Evolutionary conservation across 2,888 invertebrate species (phyloP), one percentile per base, ranked within the genome.

Genomic region (Chrysotoxum bicinctum): DNA sequence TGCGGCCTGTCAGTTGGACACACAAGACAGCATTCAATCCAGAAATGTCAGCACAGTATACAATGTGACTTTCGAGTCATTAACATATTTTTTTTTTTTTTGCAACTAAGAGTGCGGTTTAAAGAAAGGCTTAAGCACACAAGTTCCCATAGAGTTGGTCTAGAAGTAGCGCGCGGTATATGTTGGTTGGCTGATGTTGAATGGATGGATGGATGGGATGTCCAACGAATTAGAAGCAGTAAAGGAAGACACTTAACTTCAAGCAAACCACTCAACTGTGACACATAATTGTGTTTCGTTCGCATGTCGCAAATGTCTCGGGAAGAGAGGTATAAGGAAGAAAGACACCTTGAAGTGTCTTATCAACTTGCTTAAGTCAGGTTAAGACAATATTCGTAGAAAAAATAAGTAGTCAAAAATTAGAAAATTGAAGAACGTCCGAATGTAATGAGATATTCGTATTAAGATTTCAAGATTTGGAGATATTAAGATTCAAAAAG

Each of bases 211-310:
- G 35, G 40, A 40, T 62, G 52, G n/a, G 35, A 70, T 74, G 81
- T 45, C 66, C 79, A 50, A 45, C 58, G 72, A 81, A 73, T 85
- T 80, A 81, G 75, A 72, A 75, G 58, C 76, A 75, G 60, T 66
- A 73, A 45, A 52, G 23, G 45, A 68, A 81, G 84, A 85, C 72
- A 72, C 84, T 80, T 68, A 80, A 80, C 72, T 85, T 45, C 45
- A 50, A 66, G 74, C 75, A 84, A 66, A 60, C 73, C 73, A 73
- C 81, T 76, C 72, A 69, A 81, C 76, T 85, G 76, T 73, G 85
- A 85, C 85, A 85, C 68, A 85, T 81, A 85, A 76, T 85, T 81
- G 76, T 76, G 73, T 69, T 72, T 54, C 73, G 56, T 72, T 80
- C 84, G 74, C 50, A 80, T 75, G 73, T 68, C 77, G 32, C 45